Percentiles rank a stretch among this genome's conserved stretches.
These are phyloP conservation scores for Hystrix cristata DNA, from an alignment of 2,113 vertebrate genomes.

Conservation along the genomic window DNA sequence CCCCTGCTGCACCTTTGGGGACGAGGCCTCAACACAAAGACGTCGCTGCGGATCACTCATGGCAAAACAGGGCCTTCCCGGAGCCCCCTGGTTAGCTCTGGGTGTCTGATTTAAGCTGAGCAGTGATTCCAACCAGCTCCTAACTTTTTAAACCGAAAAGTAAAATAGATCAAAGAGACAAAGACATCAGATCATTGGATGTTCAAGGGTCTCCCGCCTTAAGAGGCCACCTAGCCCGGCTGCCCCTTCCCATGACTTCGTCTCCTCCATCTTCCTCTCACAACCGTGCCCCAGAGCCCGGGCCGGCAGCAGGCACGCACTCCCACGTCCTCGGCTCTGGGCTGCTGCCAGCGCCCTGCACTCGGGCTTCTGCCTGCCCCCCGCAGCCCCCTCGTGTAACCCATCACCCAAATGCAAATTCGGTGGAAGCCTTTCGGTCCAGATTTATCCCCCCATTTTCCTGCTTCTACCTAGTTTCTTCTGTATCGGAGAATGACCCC, in stretches of 20 bases:
- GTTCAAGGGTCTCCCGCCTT: neutral
- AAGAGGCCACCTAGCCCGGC: neutral
- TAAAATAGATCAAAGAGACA: neutral
- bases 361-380: neutral
- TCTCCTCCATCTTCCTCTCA: neutral
- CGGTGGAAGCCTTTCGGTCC: neutral
- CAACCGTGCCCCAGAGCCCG: neutral
- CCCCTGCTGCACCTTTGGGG: neutral
- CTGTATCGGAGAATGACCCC: neutral
- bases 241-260: neutral
- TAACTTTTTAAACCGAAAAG: neutral
- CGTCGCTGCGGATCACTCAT: neutral
- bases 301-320: fast-evolving
- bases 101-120: neutral
- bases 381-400: neutral
- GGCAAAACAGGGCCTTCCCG: neutral
- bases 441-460: neutral
- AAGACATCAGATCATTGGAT: neutral
- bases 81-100: neutral
- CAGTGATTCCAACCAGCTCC: neutral
- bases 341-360: neutral
- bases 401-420: neutral
- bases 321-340: neutral
- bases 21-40: neutral
- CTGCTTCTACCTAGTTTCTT: neutral